Evolutionary conservation across 2,797 vertebrate genomes (phyloP), one percentile per base, ranked within the genome.

Genomic region (Neosalanx taihuensis): DNA sequence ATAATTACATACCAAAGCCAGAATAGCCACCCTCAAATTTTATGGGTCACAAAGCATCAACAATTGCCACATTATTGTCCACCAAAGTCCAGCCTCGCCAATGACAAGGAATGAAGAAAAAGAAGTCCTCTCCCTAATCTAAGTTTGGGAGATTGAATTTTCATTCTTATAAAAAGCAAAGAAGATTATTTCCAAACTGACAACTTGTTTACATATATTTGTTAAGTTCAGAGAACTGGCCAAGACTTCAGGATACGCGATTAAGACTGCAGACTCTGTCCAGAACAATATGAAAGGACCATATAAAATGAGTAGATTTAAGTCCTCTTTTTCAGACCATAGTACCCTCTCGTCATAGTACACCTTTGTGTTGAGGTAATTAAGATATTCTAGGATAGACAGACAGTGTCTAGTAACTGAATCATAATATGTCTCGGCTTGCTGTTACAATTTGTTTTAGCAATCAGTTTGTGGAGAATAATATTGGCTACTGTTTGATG

Each of bases 1-100:
- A 99, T 98, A 99, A 99, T 99, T 97, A 97, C 96, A 98, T 96
- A 96, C 95, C 96, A 98, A 97, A 98, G 96, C 95, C 95, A 95
- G 94, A 94, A 96, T 95, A 96, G 96, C 94, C 95, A 97, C 96
- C 97, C 95, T 96, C 94, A 95, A 93, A 97, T 98, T 96, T 99
- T 96, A 95, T 96, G 97, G 97, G 96, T 99, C 97, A 99, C 94
- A 96, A 96, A 95, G 92, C 96, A 95, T 95, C 94, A 92, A 99
- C 96, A 99, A 99, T 98, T 96, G 95, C 93, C 88, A 96, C 94
- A 95, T 97, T 97, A 97, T 98, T 96, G 95, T 97, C 95, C 94
- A 94, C 92, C 94, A 94, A 95, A 94, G 94, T 95, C 93, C 94
- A 92, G 94, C 93, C 94, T 92, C 91, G 93, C 90, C 93, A 93